These are phyloP conservation scores for Kuschelorhynchus macadamiae DNA, from an alignment of 2,888 invertebrate species.

Conservation along the genomic window DNA sequence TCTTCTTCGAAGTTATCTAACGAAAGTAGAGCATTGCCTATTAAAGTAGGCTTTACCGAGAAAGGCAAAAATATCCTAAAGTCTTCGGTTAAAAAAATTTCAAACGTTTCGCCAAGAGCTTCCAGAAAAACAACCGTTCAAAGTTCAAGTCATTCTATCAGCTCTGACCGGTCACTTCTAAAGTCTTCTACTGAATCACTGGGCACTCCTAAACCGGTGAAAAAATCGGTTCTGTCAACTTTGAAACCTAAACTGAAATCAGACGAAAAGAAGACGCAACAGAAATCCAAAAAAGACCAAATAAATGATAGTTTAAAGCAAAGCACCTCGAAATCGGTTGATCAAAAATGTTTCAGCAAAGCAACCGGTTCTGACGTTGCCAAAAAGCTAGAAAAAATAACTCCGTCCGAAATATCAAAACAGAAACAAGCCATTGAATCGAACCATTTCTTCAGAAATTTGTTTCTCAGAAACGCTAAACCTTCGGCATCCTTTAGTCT, in stretches of 20 bases:
- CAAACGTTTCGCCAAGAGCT: conserved; percentile 51
- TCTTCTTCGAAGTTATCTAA: conserved; percentile 61
- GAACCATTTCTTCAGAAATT: conserved; percentile 72
- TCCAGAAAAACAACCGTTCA: conserved; percentile 37
- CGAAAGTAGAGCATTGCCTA: conserved; percentile 63
- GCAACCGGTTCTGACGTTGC: conserved; percentile 59
- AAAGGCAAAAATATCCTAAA: conserved; percentile 61
- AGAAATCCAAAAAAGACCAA: conserved; percentile 64
- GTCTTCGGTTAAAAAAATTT: conserved; percentile 48
- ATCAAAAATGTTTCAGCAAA: conserved; percentile 57
- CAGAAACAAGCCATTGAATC: conserved; percentile 75
- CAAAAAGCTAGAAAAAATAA: conserved; percentile 58
- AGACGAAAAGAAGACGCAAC: conserved; percentile 58
- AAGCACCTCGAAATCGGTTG: conserved; percentile 34
- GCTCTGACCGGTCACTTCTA: conserved; percentile 57
- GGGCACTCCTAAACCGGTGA: conserved; percentile 53
- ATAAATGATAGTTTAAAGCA: conserved; percentile 55
- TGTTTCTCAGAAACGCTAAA: conserved; percentile 74
- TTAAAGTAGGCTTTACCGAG: conserved; percentile 65
- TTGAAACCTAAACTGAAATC: conserved; percentile 33
- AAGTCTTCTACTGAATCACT: conserved; percentile 62
- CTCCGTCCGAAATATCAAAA: conserved; percentile 70
- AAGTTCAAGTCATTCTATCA: conserved; percentile 53
- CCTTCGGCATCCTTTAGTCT: conserved; percentile 65
- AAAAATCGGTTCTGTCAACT: conserved; percentile 36